Evolutionary conservation across 37 sponge, comb jelly and placozoan species (phyloP).

Genomic region (Haliclona indistincta): DNA sequence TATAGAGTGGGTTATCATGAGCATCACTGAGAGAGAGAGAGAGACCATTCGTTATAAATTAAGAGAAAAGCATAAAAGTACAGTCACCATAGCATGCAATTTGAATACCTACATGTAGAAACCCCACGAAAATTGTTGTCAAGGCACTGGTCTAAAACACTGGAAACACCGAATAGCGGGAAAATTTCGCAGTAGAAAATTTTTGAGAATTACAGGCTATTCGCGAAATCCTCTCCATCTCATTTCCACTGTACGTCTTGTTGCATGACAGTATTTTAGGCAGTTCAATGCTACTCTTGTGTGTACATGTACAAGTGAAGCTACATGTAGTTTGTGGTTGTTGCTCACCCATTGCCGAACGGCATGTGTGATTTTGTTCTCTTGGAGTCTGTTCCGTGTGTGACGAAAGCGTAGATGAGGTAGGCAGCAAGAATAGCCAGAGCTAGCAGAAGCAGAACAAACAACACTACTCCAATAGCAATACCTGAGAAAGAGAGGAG

Average conservation of each 20-base stretch:
- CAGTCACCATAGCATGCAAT: not conserved
- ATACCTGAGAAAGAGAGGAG: too few species aligned
- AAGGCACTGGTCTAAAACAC: not conserved
- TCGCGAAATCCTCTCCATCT: too few species aligned
- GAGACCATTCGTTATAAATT: not conserved
- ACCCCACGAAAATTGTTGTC: not conserved
- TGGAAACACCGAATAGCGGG: too few species aligned
- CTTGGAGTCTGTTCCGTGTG: not conserved
- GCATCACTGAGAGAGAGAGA: not conserved
- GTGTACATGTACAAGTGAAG: too few species aligned
- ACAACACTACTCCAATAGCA: not conserved
- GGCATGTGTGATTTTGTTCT: not conserved
- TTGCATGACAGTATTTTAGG: too few species aligned
- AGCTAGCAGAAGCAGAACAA: not conserved
- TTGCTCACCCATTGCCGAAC: conserved; percentile 2
- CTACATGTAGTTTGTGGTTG: too few species aligned
- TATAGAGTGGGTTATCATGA: conserved; percentile 1
- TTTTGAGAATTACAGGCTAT: too few species aligned
- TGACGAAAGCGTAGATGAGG: not conserved
- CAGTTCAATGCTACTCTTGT: too few species aligned
- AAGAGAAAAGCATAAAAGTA: not conserved
- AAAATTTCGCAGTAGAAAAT: too few species aligned
- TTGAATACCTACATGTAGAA: not conserved
- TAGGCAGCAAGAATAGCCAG: not conserved
- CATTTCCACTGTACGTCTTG: too few species aligned